Conservation (phyloP, 1,140 invertebrate genomes). For the Drosophila sucinea region DNA sequence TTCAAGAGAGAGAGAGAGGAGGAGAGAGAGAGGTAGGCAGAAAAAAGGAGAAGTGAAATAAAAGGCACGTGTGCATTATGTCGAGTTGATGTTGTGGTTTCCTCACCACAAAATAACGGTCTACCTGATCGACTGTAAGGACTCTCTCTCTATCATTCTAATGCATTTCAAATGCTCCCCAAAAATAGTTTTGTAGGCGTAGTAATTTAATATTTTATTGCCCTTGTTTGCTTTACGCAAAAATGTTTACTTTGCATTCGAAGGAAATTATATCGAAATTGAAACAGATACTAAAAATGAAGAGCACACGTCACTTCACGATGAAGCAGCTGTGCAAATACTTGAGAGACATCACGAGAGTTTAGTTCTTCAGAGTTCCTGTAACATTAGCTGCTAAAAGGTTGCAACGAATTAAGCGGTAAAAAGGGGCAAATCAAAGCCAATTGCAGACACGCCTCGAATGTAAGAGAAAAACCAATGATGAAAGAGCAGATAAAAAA, state of each 20-base stretch:
- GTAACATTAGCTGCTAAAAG: constrained; percentile 77
- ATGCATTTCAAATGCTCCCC: constrained; percentile 35
- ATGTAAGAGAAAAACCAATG: constrained; percentile 3
- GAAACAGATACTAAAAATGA: constrained; percentile 62
- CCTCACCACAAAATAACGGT: constrained; percentile 30
- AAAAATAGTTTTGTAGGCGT: not conserved
- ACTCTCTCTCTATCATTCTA: constrained; percentile 27
- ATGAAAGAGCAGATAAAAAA: constrained; percentile 23
- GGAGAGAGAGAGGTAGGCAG: not conserved
- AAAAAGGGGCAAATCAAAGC: constrained; percentile 44
- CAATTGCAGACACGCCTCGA: constrained; percentile 38
- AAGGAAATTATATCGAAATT: constrained; percentile 59
- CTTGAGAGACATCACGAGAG: constrained; percentile 32
- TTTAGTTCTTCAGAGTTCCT: constrained; percentile 35
- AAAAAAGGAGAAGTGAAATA: not conserved
- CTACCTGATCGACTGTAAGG: constrained; percentile 30
- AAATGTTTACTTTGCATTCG: constrained; percentile 58
- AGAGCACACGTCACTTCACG: constrained; percentile 39
- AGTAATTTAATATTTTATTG: constrained; percentile 72
- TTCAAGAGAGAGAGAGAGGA: not conserved
- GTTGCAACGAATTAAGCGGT: constrained; percentile 33
- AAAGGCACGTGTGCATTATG: constrained; percentile 50
- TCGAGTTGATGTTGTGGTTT: constrained; percentile 55
- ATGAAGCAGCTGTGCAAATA: constrained; percentile 69
- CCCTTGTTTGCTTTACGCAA: constrained; percentile 65